These are phyloP conservation scores for Drosophila recens DNA, from an alignment of 2,888 invertebrate genomes.

Conservation along the genomic window DNA sequence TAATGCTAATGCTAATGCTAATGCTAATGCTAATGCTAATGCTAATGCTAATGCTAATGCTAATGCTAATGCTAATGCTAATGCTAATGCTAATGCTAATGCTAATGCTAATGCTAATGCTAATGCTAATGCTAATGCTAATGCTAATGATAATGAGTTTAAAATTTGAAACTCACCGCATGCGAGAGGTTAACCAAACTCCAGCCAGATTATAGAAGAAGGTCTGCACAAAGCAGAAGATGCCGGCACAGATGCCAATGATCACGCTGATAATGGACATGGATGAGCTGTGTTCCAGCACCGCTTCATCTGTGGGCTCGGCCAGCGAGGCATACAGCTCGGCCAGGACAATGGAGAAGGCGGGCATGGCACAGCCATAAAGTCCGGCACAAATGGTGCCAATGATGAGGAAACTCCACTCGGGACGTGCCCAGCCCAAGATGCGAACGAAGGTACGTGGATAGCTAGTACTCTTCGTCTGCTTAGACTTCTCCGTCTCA, in stretches of 20 bases:
- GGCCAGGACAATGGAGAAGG: slow-evolving; percentile 91
- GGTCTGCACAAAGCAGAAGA: slow-evolving; percentile 89
- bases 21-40: too few relatives aligned
- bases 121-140: too few relatives aligned
- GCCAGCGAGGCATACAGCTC: slow-evolving; percentile 88
- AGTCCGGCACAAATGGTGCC: slow-evolving; percentile 88
- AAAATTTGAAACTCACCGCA: slow-evolving; percentile 65
- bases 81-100: too few relatives aligned
- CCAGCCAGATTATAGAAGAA: slow-evolving; percentile 91
- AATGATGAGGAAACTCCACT: slow-evolving; percentile 88
- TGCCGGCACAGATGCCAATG: slow-evolving; percentile 88
- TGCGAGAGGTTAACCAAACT: slow-evolving; percentile 89
- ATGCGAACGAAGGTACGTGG: slow-evolving; percentile 86
- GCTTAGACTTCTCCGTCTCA: slow-evolving; percentile 5
- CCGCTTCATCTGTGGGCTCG: slow-evolving; percentile 85
- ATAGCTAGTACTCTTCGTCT: slow-evolving; percentile 49
- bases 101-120: too few relatives aligned
- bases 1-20: too few relatives aligned
- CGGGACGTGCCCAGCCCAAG: slow-evolving; percentile 87
- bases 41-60: too few relatives aligned
- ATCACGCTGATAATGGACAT: slow-evolving; percentile 88
- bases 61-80: too few relatives aligned
- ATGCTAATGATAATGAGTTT: slow-evolving; percentile 2
- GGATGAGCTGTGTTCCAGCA: slow-evolving; percentile 86
- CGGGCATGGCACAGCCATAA: slow-evolving; percentile 90